Percentiles rank a stretch among this genome's conserved stretches.
phyloP scores from a whole-genome alignment of 2,888 invertebrate species.

The Panopea generosa region DNA sequence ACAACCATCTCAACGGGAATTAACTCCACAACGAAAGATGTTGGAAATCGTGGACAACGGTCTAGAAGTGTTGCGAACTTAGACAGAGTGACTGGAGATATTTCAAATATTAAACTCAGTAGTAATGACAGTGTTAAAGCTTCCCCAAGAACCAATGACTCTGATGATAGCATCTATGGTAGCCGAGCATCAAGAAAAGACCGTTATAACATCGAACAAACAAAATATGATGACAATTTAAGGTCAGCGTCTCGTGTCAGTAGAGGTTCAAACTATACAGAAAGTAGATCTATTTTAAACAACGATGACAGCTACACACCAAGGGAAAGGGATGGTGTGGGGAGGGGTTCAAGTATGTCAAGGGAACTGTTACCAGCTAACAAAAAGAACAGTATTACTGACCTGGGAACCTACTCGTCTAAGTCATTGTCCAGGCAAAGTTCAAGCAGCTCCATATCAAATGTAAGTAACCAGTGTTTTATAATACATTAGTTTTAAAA shows the following conservation, averaged over 20 bases:
- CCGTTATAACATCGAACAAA: slow-evolving; percentile 43
- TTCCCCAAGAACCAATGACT: slow-evolving; percentile 46
- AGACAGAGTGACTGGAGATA: slow-evolving; percentile 36
- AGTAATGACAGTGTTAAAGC: slow-evolving; percentile 54
- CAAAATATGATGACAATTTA: slow-evolving; percentile 37
- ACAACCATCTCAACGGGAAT: slow-evolving; percentile 15
- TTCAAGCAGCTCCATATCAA: slow-evolving; percentile 70
- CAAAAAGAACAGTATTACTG: slow-evolving; percentile 39
- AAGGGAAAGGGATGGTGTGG: slow-evolving; percentile 34
- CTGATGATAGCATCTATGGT: slow-evolving; percentile 41
- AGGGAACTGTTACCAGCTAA: slow-evolving; percentile 40
- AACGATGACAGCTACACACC: slow-evolving; percentile 48
- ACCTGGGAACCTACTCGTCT: slow-evolving; percentile 21
- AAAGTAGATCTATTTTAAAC: slow-evolving; percentile 18
- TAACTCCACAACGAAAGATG: slow-evolving; percentile 39
- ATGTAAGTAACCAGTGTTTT: too few species aligned
- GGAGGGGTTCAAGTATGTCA: slow-evolving; percentile 39
- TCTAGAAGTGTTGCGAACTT: slow-evolving; percentile 65
- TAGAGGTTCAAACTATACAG: slow-evolving; percentile 39
- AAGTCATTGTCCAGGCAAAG: slow-evolving; percentile 68
- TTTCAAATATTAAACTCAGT: slow-evolving; percentile 47
- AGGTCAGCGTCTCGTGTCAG: slow-evolving; percentile 56
- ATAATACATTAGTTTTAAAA: too few species aligned
- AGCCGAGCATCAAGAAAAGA: slow-evolving; percentile 59
- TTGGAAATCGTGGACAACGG: slow-evolving; percentile 45